A percentile compares a stretch with the other conserved stretches of the same genome.
These are phyloP conservation scores for Aphidoletes aphidimyza DNA, from an alignment of 2,888 invertebrate genomes.

Conservation along the genomic window DNA sequence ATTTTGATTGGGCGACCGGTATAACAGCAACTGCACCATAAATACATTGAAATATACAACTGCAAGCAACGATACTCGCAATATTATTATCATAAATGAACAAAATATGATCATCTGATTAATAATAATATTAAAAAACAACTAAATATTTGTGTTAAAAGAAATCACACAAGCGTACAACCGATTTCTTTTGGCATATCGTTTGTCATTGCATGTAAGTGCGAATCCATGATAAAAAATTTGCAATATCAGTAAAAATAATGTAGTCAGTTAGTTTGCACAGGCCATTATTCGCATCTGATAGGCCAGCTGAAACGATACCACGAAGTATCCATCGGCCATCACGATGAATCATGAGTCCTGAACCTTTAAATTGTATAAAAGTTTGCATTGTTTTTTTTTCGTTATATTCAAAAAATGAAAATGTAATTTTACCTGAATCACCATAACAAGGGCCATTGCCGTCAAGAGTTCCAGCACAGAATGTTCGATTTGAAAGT, in stretches of 20 bases:
- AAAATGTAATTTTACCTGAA: slow-evolving; percentile 68
- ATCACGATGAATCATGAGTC: neutral
- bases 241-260: neutral
- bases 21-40: too few relatives aligned
- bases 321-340: neutral
- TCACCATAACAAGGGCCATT: slow-evolving; percentile 65
- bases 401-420: neutral
- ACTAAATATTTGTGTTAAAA: too few relatives aligned
- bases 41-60: too few relatives aligned
- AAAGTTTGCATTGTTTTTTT: neutral
- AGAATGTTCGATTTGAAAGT: slow-evolving; percentile 64
- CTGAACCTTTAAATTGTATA: neutral
- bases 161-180: too few relatives aligned
- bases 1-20: too few relatives aligned
- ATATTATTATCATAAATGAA: too few relatives aligned
- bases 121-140: too few relatives aligned
- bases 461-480: slow-evolving; percentile 60
- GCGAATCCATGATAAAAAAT: neutral
- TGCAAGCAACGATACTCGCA: too few relatives aligned
- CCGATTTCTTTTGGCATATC: too few relatives aligned
- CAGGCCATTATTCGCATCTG: neutral
- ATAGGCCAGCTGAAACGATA: neutral
- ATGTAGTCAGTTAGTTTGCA: neutral
- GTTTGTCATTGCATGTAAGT: neutral
- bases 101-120: too few relatives aligned